Base-by-base conservation (phyloP, 2,113 vertebrate species). In the Labeo rohita region DNA sequence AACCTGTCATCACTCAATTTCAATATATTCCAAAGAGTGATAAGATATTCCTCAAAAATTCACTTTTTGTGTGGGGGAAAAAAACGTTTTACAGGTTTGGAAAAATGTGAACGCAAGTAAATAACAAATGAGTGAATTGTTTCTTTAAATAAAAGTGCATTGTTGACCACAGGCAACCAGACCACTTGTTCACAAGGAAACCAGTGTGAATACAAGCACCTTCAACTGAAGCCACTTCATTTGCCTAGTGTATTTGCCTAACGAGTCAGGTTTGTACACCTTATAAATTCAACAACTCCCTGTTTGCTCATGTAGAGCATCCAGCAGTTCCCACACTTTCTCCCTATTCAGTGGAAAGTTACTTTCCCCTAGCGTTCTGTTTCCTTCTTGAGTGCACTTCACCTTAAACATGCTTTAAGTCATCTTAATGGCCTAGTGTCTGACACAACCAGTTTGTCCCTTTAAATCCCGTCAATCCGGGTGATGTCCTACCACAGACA, bases 381-480 rank as follows among this genome's bases (percentile, higher is more conserved):
- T 70, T 6, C 6, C 63, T 68, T 68, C 21, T 34, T n/a, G 34
- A 79, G 34, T 43, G 36, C 77, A 61, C 21, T 80, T 47, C 28
- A 63, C 59, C 50, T 34, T 18, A 52, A 52, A 61, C 75, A 80
- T 10, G 8, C 43, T 21, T 63, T 76, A 80, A 79, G 15, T 21
- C 34, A 8, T 39, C 28, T 56, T 13, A 80, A 7, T 80, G 8
- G 28, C 34, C 28, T 8, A n/a, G 73, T 36, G 52, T 70, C 50
- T 2, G 28, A 21, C 59, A 79, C 63, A 88, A 83, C 79, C 84
- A 56, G 85, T 84, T 86, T 56, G 66, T 75, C 72, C 16, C 15
- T 86, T 84, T 82, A 9, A 80, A 65, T 66, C 65, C 6, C 65
- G 81, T 76, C 86, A 84, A 80, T 86, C 76, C 3, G 23, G 88